Base-by-base conservation (phyloP, 1,140 invertebrate genomes). In the Diachasma alloeum region DNA sequence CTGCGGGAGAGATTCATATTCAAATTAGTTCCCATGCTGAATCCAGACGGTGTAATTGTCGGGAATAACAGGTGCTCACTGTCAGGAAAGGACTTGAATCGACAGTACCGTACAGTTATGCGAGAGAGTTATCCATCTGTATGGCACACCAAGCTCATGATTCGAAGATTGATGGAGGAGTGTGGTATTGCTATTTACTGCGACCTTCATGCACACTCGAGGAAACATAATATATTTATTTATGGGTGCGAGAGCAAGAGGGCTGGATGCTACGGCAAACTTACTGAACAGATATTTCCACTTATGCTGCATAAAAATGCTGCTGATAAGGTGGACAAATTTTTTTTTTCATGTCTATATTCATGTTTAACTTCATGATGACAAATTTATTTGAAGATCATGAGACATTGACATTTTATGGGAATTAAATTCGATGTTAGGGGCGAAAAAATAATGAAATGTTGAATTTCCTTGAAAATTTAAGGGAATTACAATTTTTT, bases 31-130 rank as follows among this genome's bases (percentile, higher is more conserved):
- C 97, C 97, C 63, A 97, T 98, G 95, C 86, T 98, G 24, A 99
- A 99, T 90, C 97, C 97, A 0, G 97, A 99, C 88, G 97, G 97
- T 6, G 97, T 98, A 0, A 96, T 97, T 83, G 97, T 98, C 66
- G 97, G 97, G 19, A 98, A 97, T 84, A 96, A 96, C 84, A 91
- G 96, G 26, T 97, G 96, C 84, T 97, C 96, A 13, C 87, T 98
- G 74, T 94, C 96, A 31, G 97, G 96, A 71, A 94, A 95, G 86
- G 96, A 97, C 87, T 87, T 97, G 59, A 97, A 97, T 89, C 92
- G 96, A 59, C 95, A 97, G 89, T 97, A 97, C 85, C 91, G 96
- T 72, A 97, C 95, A 19, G 95, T 96, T 5, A 95, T 96, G 84
- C 91, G 96, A 80, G 96, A 97, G 87, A 95, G 95, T 53, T 96